Conservation (phyloP, 2,113 vertebrate genomes). For the Fregata magnificens region DNA sequence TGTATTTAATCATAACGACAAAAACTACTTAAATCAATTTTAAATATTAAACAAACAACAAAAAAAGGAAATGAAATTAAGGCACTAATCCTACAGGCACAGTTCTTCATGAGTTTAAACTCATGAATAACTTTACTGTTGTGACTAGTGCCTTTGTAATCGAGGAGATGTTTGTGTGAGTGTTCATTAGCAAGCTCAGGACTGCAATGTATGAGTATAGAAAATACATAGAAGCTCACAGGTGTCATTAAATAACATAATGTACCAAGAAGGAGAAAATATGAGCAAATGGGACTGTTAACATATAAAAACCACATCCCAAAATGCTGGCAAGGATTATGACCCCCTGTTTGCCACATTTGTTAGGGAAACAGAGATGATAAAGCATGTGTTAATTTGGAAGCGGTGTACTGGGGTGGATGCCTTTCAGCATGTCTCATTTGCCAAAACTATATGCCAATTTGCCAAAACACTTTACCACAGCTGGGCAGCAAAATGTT, state of each 20-base stretch:
- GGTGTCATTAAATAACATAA: not conserved
- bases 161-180: not conserved
- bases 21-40: slow-evolving; percentile 11
- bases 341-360: not conserved
- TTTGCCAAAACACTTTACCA: not conserved
- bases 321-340: not conserved
- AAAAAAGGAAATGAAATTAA: not conserved
- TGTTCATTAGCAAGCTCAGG: not conserved
- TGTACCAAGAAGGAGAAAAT: not conserved
- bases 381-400: not conserved
- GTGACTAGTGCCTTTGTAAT: not conserved
- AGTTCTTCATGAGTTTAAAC: not conserved
- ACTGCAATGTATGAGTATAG: not conserved
- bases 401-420: not conserved
- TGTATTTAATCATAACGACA: slow-evolving; percentile 50
- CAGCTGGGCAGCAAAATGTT: not conserved
- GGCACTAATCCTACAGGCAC: not conserved
- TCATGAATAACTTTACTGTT: not conserved
- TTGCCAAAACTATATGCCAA: not conserved
- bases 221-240: not conserved
- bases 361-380: not conserved
- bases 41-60: slow-evolving; percentile 15
- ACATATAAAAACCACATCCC: not conserved
- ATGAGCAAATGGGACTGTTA: not conserved
- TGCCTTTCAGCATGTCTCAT: not conserved